Evolutionary conservation across 2,888 invertebrate species (phyloP).

Genomic region (Acleris emargana): DNA sequence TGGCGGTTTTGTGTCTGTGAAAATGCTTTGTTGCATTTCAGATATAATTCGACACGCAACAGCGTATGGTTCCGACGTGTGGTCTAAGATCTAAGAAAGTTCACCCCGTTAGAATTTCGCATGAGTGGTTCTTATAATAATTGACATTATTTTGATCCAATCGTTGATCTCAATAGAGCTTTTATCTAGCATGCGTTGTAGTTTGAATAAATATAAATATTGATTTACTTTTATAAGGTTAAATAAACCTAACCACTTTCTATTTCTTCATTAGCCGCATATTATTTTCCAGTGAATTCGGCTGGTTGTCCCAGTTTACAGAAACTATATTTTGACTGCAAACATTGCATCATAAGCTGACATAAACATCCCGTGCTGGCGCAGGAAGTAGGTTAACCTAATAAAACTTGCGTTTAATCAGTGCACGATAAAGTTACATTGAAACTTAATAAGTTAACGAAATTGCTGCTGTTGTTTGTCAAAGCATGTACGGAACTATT

Average conservation of each 20-base stretch:
- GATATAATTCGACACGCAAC: conserved; percentile 19
- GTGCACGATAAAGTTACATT: conserved; percentile 51
- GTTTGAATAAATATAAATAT: conserved; percentile 10
- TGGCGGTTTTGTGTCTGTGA: conserved; percentile 46
- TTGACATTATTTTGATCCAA: conserved; percentile 23
- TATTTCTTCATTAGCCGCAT: conserved; percentile 46
- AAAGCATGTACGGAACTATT: conserved; percentile 39
- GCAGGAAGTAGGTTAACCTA: conserved; percentile 51
- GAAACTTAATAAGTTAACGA: conserved; percentile 38
- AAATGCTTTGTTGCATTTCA: conserved; percentile 34
- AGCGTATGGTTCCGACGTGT: conserved; percentile 11
- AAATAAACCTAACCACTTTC: neutral
- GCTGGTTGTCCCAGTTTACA: conserved; percentile 56
- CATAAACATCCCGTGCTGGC: conserved; percentile 69
- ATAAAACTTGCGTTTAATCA: conserved; percentile 47
- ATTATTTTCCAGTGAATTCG: conserved; percentile 48
- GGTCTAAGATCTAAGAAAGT: conserved; percentile 19
- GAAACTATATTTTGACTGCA: conserved; percentile 64
- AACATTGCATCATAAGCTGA: conserved; percentile 61
- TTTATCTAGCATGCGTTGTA: conserved; percentile 2
- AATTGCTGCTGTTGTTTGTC: conserved; percentile 29
- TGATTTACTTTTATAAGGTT: conserved; percentile 37
- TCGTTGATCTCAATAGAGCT: conserved; percentile 21
- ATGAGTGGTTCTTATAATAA: conserved; percentile 26
- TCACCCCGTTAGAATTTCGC: conserved; percentile 23